These are phyloP conservation scores for Maconellicoccus hirsutus DNA, from an alignment of 1,140 invertebrate genomes.

Conservation along the genomic window DNA sequence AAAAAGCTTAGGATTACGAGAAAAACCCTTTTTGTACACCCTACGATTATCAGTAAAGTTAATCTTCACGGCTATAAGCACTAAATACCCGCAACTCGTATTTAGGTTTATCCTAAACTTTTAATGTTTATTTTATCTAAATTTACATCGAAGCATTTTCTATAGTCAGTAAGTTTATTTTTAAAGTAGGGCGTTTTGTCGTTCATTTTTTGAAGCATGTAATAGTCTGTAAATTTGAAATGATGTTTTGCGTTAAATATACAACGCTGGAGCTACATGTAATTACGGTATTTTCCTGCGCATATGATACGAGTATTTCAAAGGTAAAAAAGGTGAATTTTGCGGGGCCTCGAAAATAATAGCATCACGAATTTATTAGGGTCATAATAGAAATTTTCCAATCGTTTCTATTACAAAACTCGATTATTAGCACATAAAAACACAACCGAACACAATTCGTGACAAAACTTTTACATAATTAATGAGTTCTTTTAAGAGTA, in stretches of 20 bases:
- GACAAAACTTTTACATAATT: slow-evolving; percentile 20
- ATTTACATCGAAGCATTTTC: slow-evolving; percentile 2
- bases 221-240: too few relatives aligned
- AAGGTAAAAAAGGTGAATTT: too few relatives aligned
- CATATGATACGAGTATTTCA: too few relatives aligned
- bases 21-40: not conserved
- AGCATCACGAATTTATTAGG: slow-evolving; percentile 12
- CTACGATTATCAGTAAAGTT: slow-evolving; percentile 10
- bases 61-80: slow-evolving; percentile 17
- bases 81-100: slow-evolving; percentile 18
- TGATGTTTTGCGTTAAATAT: too few relatives aligned
- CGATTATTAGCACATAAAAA: not conserved
- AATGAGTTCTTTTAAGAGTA: slow-evolving; percentile 14
- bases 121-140: slow-evolving; percentile 14
- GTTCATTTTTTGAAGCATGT: not conserved
- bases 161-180: not conserved
- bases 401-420: slow-evolving; percentile 15
- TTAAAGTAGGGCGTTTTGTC: not conserved
- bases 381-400: not conserved
- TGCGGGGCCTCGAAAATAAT: not conserved
- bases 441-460: not conserved
- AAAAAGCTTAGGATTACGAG: not conserved
- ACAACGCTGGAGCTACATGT: too few relatives aligned
- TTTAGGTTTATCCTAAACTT: slow-evolving; percentile 20
- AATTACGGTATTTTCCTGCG: too few relatives aligned